These are phyloP conservation scores for Eupithecia vulgata DNA, from an alignment of 2,888 invertebrate genomes.

Conservation along the genomic window DNA sequence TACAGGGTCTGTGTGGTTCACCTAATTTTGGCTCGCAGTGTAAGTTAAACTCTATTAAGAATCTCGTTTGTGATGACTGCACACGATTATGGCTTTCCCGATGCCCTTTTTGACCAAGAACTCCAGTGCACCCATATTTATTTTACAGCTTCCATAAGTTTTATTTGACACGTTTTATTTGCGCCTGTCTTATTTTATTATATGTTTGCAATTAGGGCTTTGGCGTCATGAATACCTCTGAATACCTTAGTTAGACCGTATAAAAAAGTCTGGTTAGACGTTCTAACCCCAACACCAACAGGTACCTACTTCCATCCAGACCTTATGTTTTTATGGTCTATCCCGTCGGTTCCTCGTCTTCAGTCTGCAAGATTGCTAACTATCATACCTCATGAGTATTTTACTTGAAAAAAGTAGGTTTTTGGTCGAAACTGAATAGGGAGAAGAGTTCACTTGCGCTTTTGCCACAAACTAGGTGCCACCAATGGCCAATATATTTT, in stretches of 20 bases:
- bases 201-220: background rate
- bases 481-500: no score
- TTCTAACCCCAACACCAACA: background rate
- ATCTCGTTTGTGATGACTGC: constrained; percentile 46
- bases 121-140: background rate
- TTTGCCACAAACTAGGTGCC: no score
- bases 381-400: background rate
- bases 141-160: background rate
- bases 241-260: background rate
- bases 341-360: no score
- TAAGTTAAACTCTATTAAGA: constrained; percentile 40
- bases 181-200: background rate
- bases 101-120: constrained; percentile 8
- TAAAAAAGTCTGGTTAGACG: background rate
- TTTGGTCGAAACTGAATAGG: no score
- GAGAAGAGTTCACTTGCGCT: no score
- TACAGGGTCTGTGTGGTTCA: background rate
- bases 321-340: background rate
- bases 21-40: constrained; percentile 20
- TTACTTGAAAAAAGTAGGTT: no score
- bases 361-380: background rate
- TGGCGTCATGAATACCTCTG: no score
- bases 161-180: constrained; percentile 4
- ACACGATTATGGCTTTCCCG: constrained; percentile 24
- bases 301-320: background rate